Conservation (phyloP, 53 echinoderm and acorn worm species). For the Echinometra lucunter region DNA sequence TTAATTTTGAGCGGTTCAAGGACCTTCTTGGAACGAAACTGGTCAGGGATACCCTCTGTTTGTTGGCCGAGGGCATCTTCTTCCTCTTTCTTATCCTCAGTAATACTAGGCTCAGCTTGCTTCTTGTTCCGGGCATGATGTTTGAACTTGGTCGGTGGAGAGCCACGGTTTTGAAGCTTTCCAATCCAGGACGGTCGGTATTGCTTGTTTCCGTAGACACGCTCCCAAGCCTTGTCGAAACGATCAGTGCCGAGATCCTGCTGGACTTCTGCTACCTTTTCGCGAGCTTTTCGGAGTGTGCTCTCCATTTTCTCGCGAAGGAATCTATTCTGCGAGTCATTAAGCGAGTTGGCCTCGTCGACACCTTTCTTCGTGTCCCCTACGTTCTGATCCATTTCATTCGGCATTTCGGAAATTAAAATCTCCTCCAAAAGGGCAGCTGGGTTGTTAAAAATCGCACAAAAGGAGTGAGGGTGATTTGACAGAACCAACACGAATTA, state of each 20-base stretch:
- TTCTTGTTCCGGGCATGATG: constrained; percentile 70
- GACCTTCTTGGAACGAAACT: constrained; percentile 77
- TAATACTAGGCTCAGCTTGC: constrained; percentile 57
- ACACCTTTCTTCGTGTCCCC: constrained; percentile 46
- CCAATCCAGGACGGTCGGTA: constrained; percentile 97
- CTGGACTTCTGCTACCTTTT: constrained; percentile 54
- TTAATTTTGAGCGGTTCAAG: constrained; percentile 81
- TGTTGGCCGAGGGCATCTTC: constrained; percentile 68
- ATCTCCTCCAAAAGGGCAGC: constrained; percentile 60
- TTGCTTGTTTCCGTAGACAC: constrained; percentile 92
- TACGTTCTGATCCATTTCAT: constrained; percentile 44
- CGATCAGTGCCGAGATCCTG: constrained; percentile 68
- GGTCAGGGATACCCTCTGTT: constrained; percentile 79
- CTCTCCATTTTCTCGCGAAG: constrained; percentile 71
- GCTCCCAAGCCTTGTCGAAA: constrained; percentile 94
- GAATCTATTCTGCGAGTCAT: constrained; percentile 54
- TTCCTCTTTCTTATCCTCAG: constrained; percentile 62
- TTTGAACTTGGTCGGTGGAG: constrained; percentile 44
- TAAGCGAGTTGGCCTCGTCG: background rate
- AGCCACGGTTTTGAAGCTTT: constrained; percentile 72
- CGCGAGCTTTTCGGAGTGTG: constrained; percentile 67
- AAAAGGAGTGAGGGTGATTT: constrained; percentile 52
- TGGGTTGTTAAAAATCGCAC: constrained; percentile 58
- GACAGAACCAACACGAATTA: constrained; percentile 37
- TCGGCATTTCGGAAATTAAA: constrained; percentile 53